Percentiles rank a stretch among this genome's conserved stretches.
phyloP scores from a whole-genome alignment of 2,113 vertebrate genomes.

The Erythrocercus mccallii region DNA sequence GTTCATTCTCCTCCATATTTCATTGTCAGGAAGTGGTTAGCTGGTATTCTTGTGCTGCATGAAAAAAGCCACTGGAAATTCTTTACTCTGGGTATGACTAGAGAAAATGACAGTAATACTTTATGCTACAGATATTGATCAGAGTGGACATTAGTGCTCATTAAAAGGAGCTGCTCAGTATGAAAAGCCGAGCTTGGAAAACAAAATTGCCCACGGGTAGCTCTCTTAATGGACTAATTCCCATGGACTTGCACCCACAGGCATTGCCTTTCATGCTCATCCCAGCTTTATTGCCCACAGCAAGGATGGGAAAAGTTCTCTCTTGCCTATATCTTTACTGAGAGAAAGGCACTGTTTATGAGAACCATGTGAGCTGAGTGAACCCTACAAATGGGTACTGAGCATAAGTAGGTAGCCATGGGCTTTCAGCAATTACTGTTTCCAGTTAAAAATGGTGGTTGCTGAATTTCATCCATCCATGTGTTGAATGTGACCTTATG shows the following conservation, averaged over 20 bases:
- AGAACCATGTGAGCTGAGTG: background rate
- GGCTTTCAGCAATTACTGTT: background rate
- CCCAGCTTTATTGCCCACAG: background rate
- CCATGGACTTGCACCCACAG: background rate
- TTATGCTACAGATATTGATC: conserved; percentile 40
- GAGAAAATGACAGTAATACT: background rate
- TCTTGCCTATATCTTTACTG: background rate
- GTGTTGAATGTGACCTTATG: background rate
- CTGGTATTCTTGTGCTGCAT: background rate
- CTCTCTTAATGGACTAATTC: conserved; percentile 16
- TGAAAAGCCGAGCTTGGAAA: background rate
- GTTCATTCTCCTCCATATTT: conserved; percentile 27
- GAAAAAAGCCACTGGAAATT: background rate
- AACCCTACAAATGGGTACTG: background rate
- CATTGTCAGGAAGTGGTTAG: background rate
- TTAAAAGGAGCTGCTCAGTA: conserved; percentile 9
- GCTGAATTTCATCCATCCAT: background rate
- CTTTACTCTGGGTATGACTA: background rate
- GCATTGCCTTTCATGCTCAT: background rate
- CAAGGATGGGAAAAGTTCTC: background rate
- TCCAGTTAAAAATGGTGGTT: background rate
- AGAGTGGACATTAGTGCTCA: conserved; percentile 25
- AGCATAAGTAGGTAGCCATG: background rate
- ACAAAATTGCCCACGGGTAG: background rate
- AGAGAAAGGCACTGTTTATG: background rate